These are phyloP conservation scores for Thymallus thymallus DNA, from an alignment of 2,113 vertebrate genomes.

Conservation along the genomic window DNA sequence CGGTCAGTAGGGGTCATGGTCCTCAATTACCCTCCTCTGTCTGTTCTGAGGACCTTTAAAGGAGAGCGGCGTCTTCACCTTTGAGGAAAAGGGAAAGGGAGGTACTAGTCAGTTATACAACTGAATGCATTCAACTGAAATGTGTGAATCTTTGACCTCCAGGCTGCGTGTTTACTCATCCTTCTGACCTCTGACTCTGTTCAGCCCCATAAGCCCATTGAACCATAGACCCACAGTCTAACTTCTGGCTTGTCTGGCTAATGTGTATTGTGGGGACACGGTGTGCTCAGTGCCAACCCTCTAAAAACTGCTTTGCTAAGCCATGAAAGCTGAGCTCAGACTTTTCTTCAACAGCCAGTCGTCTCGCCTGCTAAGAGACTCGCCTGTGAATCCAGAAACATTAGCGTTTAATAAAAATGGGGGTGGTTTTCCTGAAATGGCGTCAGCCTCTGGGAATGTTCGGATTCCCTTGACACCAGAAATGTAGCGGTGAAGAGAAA, in stretches of 20 bases:
- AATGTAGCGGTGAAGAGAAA: conserved; percentile 33
- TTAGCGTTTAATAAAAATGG: conserved; percentile 39
- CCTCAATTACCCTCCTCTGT: conserved; percentile 1
- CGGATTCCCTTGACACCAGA: conserved; percentile 17
- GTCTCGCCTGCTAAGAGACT: neutral
- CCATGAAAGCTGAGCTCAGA: conserved; percentile 43
- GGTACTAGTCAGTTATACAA: too few species aligned
- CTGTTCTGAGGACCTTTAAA: conserved; percentile 32
- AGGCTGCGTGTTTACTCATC: too few species aligned
- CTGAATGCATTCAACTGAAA: too few species aligned
- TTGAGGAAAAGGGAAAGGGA: too few species aligned
- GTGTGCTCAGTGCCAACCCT: conserved; percentile 20
- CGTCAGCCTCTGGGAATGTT: conserved; percentile 67
- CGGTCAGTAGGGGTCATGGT: conserved; percentile 6
- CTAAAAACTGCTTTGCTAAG: conserved; percentile 28
- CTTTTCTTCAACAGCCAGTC: conserved; percentile 21
- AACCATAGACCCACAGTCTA: conserved; percentile 21
- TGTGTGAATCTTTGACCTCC: too few species aligned
- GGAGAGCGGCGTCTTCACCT: too few species aligned
- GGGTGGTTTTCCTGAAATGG: conserved; percentile 61
- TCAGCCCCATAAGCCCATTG: too few species aligned
- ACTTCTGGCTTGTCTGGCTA: conserved; percentile 19
- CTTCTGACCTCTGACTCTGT: too few species aligned
- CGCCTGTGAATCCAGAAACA: conserved; percentile 44
- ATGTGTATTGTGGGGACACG: neutral